These are phyloP conservation scores for Melanotaenia maccullochi DNA, from an alignment of 2,797 vertebrate species.

Conservation along the genomic window DNA sequence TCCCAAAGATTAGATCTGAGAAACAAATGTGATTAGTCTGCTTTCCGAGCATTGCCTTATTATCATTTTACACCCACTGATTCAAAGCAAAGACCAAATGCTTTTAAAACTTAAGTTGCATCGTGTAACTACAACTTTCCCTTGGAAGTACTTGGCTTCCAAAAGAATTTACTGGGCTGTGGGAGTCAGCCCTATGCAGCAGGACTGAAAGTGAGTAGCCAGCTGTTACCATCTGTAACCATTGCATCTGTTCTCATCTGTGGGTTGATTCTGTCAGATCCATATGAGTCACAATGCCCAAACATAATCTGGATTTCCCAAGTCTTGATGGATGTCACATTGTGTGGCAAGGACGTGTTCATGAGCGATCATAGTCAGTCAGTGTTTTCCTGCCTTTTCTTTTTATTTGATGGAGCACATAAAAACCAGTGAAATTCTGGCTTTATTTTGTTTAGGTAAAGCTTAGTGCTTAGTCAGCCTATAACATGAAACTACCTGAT, in stretches of 20 bases:
- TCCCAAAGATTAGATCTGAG: not conserved
- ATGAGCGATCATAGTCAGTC: not conserved
- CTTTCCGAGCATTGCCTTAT: not conserved
- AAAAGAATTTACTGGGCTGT: not conserved
- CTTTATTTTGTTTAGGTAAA: not conserved
- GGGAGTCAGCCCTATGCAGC: not conserved
- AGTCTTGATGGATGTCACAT: not conserved
- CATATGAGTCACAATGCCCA: not conserved
- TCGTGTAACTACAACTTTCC: slow-evolving; percentile 1
- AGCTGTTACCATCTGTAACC: not conserved
- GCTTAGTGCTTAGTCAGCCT: slow-evolving; percentile 1
- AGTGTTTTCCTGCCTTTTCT: not conserved
- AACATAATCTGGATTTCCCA: not conserved
- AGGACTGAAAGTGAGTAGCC: not conserved
- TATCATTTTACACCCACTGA: not conserved
- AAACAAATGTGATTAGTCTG: not conserved
- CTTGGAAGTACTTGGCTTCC: too few species aligned
- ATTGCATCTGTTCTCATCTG: not conserved
- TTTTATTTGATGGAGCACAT: not conserved
- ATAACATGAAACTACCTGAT: not conserved
- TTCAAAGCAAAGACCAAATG: not conserved
- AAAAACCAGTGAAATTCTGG: not conserved
- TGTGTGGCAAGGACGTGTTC: slow-evolving; percentile 7
- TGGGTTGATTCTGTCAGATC: not conserved
- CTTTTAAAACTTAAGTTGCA: not conserved